Evolutionary conservation across 2,888 invertebrate genomes (phyloP), one percentile per base, ranked within the genome.

Genomic region (Acrobasis consociella): DNA sequence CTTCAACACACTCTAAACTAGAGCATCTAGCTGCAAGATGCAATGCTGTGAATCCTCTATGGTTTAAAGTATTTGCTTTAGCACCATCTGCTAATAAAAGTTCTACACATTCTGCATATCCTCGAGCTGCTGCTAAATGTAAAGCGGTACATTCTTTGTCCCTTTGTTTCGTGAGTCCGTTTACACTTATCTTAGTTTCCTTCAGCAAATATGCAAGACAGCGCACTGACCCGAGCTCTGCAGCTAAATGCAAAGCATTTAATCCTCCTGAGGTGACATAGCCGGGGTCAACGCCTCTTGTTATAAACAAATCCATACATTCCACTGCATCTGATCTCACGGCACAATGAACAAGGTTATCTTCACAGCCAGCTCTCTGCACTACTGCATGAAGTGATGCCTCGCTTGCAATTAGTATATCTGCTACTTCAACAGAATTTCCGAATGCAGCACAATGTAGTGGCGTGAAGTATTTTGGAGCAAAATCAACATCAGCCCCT

Each of bases 401-500:
- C 0, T 95, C 95, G 69, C 94, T 94, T 50, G 95, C 94, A 52
- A 97, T 93, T 37, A 98, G 93, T 69, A 97, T 91, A 81, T 95
- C 95, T 11, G 96, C 96, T 0, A 96, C 96, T 76, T 96, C 95
- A 8, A 95, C 93, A 38, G 97, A 95, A 75, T 97, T 97, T 5
- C 97, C 97, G 85, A 97, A 97, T 0, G 97, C 97, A 1, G 97
- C 97, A 78, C 97, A 97, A 80, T 98, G 98, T 60, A 98, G 91
- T 0, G 98, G 97, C 38, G 96, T 95, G 75, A 96, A 96, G 69
- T 95, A 94, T 82, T 95, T 95, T 49, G 94, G 94, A 31, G 94
- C 93, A 50, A 94, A 93, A 82, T 96, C 95, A 0, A 96, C 93
- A 73, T 95, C 95, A 63, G 95, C 94, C 0, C 95, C 96, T 68